phyloP scores from a whole-genome alignment of 2,797 vertebrate species.

The Sus cebifrons region DNA sequence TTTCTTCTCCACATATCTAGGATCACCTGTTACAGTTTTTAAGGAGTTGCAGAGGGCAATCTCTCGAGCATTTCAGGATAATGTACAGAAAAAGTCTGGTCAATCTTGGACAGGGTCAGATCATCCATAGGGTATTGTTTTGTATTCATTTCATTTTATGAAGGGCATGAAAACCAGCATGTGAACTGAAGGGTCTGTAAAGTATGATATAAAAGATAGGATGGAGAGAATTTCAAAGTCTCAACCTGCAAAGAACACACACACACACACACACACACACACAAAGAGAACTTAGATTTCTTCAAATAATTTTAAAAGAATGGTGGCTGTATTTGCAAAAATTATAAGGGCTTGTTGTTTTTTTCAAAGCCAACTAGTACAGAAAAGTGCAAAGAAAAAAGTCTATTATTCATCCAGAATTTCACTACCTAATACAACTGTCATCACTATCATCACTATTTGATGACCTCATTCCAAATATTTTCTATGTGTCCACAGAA shows the following conservation, averaged over 20 bases:
- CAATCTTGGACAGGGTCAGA: background rate
- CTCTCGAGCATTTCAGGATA: background rate
- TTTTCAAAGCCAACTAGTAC: background rate
- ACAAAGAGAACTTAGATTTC: background rate
- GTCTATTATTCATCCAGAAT: background rate
- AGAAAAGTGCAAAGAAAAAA: background rate
- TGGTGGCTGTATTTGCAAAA: background rate
- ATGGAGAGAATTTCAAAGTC: background rate
- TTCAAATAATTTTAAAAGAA: background rate
- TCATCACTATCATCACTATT: background rate
- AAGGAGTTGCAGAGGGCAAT: background rate
- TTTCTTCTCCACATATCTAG: background rate
- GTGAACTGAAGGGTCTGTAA: background rate
- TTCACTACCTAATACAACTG: background rate
- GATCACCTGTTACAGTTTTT: background rate
- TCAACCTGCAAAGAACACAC: background rate
- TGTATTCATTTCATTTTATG: background rate
- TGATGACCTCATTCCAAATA: background rate
- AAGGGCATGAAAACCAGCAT: background rate
- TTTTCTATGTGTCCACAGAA: background rate
- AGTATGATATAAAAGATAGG: background rate
- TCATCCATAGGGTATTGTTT: background rate
- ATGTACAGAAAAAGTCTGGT: background rate
- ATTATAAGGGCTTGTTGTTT: background rate
- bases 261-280: background rate